Percentiles rank a stretch among this genome's conserved stretches.
Conservation (phyloP, 2,888 invertebrate genomes). For the Blastobasis adustella region DNA sequence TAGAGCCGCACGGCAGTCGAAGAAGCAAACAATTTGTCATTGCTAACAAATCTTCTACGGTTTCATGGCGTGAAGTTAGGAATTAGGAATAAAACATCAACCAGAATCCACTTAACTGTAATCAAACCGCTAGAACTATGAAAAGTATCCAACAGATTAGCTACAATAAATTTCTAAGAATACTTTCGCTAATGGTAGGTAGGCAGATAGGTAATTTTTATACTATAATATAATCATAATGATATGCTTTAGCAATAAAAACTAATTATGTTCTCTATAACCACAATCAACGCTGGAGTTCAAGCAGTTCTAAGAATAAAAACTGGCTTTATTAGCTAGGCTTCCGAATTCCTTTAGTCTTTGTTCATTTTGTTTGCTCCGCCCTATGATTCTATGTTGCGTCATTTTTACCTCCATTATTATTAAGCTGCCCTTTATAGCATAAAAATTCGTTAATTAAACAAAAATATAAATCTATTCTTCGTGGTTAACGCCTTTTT, state of each 20-base stretch:
- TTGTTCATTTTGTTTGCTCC: constrained; percentile 26
- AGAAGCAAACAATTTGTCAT: constrained; percentile 34
- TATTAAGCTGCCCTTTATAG: constrained; percentile 51
- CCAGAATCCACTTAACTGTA: no score
- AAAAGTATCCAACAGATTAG: no score
- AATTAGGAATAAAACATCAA: not conserved
- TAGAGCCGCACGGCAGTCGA: constrained; percentile 26
- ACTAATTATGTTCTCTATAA: no score
- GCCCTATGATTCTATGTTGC: constrained; percentile 17
- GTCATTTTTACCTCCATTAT: constrained; percentile 22
- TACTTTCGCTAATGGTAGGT: no score
- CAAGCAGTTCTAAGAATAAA: constrained; percentile 1
- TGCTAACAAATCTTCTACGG: constrained; percentile 24
- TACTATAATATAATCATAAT: constrained; percentile 1
- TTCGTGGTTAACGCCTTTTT: constrained; percentile 60
- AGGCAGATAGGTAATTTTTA: no score
- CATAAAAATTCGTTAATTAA: constrained; percentile 67
- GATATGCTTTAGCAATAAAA: not conserved
- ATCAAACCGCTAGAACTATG: no score
- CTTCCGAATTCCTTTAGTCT: constrained; percentile 30
- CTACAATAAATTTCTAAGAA: no score
- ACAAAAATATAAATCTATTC: constrained; percentile 58
- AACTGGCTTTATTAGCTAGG: constrained; percentile 24
- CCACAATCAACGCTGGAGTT: not conserved
- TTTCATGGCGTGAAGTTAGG: constrained; percentile 15